phyloP scores from a whole-genome alignment of 1,140 invertebrate genomes.

The Medauroidea extradentata region DNA sequence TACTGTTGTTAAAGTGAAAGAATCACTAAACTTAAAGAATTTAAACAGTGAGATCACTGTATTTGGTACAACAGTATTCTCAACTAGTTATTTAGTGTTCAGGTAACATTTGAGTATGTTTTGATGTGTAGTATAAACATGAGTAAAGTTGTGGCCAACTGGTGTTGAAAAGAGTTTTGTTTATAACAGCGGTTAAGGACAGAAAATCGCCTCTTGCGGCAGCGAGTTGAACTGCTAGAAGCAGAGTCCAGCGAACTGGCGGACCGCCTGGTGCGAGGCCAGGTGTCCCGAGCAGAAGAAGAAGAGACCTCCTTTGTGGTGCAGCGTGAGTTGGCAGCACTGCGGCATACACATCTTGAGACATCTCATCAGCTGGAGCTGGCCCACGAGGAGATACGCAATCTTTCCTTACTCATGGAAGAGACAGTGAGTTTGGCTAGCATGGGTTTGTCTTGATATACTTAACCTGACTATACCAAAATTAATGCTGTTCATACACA shows the following conservation, averaged over 20 bases:
- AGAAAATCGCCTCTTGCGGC: conserved; percentile 90
- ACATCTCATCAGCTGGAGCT: conserved; percentile 78
- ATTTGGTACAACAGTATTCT: no score
- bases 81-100: no score
- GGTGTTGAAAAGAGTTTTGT: no score
- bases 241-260: conserved; percentile 84
- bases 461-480: no score
- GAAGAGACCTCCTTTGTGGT: conserved; percentile 74
- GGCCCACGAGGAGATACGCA: conserved; percentile 76
- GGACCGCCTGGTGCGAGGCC: conserved; percentile 90
- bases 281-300: conserved; percentile 91
- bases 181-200: conserved; percentile 77
- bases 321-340: conserved; percentile 65
- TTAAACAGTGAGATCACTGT: no score
- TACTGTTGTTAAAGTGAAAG: no score
- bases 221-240: conserved; percentile 92
- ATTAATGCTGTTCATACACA: no score
- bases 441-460: no score
- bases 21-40: no score
- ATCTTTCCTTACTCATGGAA: conserved; percentile 61
- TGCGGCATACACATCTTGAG: conserved; percentile 72
- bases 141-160: no score
- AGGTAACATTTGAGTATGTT: no score
- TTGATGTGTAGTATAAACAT: no score
- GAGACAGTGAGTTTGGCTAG: conserved; percentile 68